These are phyloP conservation scores for Megamerina dolium DNA, from an alignment of 2,888 invertebrate genomes.

Conservation along the genomic window DNA sequence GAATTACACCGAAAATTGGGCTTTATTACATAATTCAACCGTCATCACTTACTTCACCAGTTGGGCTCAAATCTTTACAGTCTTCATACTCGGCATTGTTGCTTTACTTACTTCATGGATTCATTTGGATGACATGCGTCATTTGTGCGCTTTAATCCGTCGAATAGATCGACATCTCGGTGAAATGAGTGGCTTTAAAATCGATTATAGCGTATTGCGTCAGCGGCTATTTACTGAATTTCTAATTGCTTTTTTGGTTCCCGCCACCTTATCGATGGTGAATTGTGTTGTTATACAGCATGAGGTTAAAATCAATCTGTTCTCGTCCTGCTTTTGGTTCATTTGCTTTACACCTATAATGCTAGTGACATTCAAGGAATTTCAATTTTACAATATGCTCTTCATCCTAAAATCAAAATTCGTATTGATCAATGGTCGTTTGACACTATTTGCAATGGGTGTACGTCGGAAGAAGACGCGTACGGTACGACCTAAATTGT, in stretches of 20 bases:
- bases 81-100: conserved; percentile 25
- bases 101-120: conserved; percentile 28
- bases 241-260: conserved; percentile 22
- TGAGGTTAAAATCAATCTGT: conserved; percentile 3
- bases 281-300: conserved; percentile 32
- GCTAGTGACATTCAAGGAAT: conserved; percentile 30
- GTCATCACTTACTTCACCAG: conserved; percentile 27
- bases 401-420: conserved; percentile 30
- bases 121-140: conserved; percentile 20
- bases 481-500: background rate
- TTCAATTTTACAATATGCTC: conserved; percentile 34
- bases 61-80: conserved; percentile 30
- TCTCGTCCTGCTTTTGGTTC: conserved; percentile 31
- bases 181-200: conserved; percentile 15
- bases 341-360: conserved; percentile 34
- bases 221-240: conserved; percentile 25
- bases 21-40: conserved; percentile 18
- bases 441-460: conserved; percentile 8
- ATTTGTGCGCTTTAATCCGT: conserved; percentile 22
- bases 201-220: conserved; percentile 22
- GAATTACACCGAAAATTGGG: conserved; percentile 14
- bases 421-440: conserved; percentile 23
- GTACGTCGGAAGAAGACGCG: background rate
- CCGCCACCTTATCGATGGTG: conserved; percentile 31
- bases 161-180: conserved; percentile 27